These are phyloP conservation scores for Drosophila setifemur DNA, from an alignment of 1,140 invertebrate genomes.

Conservation along the genomic window DNA sequence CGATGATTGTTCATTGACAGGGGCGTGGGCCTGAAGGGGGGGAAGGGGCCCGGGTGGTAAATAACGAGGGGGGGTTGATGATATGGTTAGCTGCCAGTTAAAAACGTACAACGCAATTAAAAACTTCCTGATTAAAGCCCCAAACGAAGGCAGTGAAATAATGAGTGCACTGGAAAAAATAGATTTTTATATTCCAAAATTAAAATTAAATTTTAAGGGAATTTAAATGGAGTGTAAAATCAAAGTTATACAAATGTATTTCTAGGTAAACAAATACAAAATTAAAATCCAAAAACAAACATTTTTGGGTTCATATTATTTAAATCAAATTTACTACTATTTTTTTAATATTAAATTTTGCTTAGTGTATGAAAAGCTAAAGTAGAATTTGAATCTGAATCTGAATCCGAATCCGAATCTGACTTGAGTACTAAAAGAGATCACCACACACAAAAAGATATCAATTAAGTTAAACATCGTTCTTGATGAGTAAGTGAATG, in stretches of 20 bases:
- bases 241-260: no score
- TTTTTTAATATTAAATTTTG: no score
- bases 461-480: conserved; percentile 18
- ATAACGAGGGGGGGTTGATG: conserved; percentile 35
- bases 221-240: no score
- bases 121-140: conserved; percentile 78
- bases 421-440: conserved; percentile 15
- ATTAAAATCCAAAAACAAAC: no score
- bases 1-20: conserved; percentile 32
- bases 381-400: conserved; percentile 19
- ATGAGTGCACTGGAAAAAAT: conserved; percentile 3
- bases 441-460: conserved; percentile 19
- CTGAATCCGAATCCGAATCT: conserved; percentile 7
- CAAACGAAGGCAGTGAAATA: conserved; percentile 56
- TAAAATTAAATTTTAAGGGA: no score
- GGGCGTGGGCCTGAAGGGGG: neutral
- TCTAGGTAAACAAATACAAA: conserved; percentile 9
- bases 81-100: conserved; percentile 63
- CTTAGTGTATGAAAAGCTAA: no score
- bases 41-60: neutral
- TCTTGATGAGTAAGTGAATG: conserved; percentile 61
- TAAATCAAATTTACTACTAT: no score
- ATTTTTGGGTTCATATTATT: no score
- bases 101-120: conserved; percentile 74
- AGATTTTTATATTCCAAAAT: neutral